These are phyloP conservation scores for Halocynthia roretzi DNA, from an alignment of 23 tunicate species.

Conservation along the genomic window DNA sequence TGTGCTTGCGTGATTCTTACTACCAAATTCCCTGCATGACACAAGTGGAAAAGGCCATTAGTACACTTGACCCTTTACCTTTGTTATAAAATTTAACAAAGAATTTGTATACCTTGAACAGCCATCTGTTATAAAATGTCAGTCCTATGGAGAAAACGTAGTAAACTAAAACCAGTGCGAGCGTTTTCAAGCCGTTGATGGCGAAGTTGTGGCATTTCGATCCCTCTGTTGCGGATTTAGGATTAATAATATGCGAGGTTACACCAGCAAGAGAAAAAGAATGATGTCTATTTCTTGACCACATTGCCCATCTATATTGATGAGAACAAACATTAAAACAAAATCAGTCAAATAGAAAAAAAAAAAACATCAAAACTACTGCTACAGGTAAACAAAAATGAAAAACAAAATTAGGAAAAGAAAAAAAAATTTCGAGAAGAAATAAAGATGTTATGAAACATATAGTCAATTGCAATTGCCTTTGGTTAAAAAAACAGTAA, in stretches of 20 bases:
- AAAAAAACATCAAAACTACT: too few species aligned
- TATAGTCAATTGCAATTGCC: background rate
- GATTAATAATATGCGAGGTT: conserved; percentile 16
- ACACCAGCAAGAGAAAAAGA: conserved; percentile 20
- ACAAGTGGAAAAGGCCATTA: too few species aligned
- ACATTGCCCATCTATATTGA: conserved; percentile 1
- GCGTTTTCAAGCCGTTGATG: conserved; percentile 13
- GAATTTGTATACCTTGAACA: conserved; percentile 45
- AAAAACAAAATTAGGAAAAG: too few species aligned
- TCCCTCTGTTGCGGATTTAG: conserved; percentile 14
- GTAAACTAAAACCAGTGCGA: conserved; percentile 47
- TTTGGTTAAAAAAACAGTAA: background rate
- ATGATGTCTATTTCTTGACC: conserved; percentile 16
- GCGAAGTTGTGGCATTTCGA: background rate
- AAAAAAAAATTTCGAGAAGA: too few species aligned
- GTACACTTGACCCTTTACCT: too few species aligned
- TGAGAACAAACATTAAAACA: background rate
- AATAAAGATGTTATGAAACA: too few species aligned
- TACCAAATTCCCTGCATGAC: too few species aligned
- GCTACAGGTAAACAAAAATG: too few species aligned
- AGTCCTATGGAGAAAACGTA: conserved; percentile 78
- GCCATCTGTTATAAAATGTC: conserved; percentile 84
- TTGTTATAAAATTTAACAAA: too few species aligned
- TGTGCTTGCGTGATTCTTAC: too few species aligned
- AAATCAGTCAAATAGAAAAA: too few species aligned